These are phyloP conservation scores for Oophaga sylvatica DNA, from an alignment of 2,797 vertebrate genomes.

Conservation along the genomic window DNA sequence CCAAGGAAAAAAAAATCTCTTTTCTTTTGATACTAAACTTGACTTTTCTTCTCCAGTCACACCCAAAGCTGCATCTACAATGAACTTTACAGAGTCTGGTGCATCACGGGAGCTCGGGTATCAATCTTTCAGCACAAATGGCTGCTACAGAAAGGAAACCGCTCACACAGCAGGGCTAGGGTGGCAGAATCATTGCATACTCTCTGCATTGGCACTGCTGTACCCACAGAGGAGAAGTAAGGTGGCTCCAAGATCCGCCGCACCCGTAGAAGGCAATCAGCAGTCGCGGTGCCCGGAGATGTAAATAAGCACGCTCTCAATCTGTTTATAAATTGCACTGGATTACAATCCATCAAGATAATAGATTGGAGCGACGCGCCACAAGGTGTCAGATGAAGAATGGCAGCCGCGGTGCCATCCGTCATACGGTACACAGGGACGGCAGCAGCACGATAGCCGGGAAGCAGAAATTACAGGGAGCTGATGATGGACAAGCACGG, in stretches of 20 bases:
- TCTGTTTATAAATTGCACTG: conserved; percentile 56
- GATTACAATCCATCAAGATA: conserved; percentile 61
- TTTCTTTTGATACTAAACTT: background rate
- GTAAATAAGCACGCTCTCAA: conserved; percentile 41
- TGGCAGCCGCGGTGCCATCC: conserved; percentile 44
- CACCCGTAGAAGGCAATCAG: conserved; percentile 46
- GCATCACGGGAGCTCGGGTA: too few relatives aligned
- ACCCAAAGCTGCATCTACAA: background rate
- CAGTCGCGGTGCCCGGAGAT: conserved; percentile 9
- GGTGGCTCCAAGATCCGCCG: background rate
- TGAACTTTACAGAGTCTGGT: too few relatives aligned
- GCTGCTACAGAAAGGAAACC: background rate
- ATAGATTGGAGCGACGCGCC: conserved; percentile 41
- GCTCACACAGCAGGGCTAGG: too few relatives aligned
- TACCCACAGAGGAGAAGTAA: background rate
- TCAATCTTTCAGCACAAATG: too few relatives aligned
- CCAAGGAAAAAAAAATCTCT: background rate
- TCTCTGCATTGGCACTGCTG: too few relatives aligned
- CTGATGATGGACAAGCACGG: background rate
- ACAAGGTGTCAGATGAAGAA: conserved; percentile 53
- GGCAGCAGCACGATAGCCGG: background rate
- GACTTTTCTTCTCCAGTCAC: background rate
- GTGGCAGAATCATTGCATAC: too few relatives aligned
- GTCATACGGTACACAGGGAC: conserved; percentile 18
- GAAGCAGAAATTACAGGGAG: background rate